These are phyloP conservation scores for Laodelphax striatellus DNA, from an alignment of 1,140 invertebrate genomes.

Conservation along the genomic window DNA sequence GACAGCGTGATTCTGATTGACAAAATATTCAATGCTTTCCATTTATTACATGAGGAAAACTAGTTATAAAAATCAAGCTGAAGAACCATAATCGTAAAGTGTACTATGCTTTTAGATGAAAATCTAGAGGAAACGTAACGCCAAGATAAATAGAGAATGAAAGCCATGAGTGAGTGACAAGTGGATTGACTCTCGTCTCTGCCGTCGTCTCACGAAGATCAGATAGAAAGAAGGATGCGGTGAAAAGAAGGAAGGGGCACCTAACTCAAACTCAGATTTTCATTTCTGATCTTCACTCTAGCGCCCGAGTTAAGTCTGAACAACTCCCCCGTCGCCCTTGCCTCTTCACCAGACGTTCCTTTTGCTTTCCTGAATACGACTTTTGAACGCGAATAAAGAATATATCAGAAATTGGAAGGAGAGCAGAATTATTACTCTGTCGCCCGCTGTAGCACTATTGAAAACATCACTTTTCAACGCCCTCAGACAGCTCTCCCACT, in stretches of 20 bases:
- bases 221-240: neutral
- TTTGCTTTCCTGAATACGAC: neutral
- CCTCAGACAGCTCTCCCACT: neutral
- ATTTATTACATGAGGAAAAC: too few relatives aligned
- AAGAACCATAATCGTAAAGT: neutral
- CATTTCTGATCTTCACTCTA: neutral
- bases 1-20: too few relatives aligned
- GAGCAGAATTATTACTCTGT: neutral
- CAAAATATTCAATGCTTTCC: too few relatives aligned
- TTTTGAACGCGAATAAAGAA: neutral
- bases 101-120: neutral
- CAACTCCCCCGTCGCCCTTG: neutral
- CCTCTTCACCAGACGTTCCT: neutral
- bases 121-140: neutral
- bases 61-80: too few relatives aligned
- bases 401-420: slow-evolving; percentile 1
- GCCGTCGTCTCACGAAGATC: neutral
- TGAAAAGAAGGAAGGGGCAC: neutral
- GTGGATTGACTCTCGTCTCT: neutral
- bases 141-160: neutral
- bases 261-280: neutral
- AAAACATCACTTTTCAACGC: neutral
- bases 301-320: too few relatives aligned
- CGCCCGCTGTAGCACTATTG: neutral
- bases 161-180: neutral